Base-by-base conservation (phyloP, 2,888 invertebrate genomes). In the Syrista parreyssii region DNA sequence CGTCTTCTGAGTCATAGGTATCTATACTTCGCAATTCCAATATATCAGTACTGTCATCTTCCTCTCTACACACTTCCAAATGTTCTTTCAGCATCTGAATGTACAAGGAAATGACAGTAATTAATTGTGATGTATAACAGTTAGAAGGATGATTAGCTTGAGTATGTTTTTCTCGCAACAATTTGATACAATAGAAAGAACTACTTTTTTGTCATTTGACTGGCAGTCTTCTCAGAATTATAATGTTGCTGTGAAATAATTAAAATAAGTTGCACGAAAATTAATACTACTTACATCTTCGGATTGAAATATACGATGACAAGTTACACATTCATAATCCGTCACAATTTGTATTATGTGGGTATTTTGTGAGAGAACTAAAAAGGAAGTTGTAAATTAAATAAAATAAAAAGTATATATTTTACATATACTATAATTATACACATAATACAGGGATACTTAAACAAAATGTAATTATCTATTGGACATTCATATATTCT, bases 291-390 rank as follows among this genome's bases (percentile, higher is more conserved):
- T 82, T 86, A 90, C 90, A 79, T 87, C 85, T 79, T 90, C 85
- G 36, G 87, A 87, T 75, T 87, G 88, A 79, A 91, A 91, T 72
- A 90, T 83, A 69, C 90, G 87, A 23, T 88, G 89, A 79, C 91
- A 91, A 1, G 91, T 91, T 15, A 91, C 91, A 81, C 91, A 91
- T 73, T 89, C 89, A 79, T 88, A 90, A 80, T 90, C 89, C 55
- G 87, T 89, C 76, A 88, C 83, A 68, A 91, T 84, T 78, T 88
- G 84, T 81, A 90, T 84, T 79, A 90, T 85, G 74, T 88, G 85
- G 74, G 85, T 84, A 79, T 84, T 86, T 78, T 87, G 86, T 35
- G 87, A 79, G 74, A 86, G 80, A 75, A 87, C 89, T 89, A 79
- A 30, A 81, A 82, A 79, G 55, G 55, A 55, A 55, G 23, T 55